Evolutionary conservation across 2,888 invertebrate species (phyloP).

Genomic region (Willowsia nigromaculata): DNA sequence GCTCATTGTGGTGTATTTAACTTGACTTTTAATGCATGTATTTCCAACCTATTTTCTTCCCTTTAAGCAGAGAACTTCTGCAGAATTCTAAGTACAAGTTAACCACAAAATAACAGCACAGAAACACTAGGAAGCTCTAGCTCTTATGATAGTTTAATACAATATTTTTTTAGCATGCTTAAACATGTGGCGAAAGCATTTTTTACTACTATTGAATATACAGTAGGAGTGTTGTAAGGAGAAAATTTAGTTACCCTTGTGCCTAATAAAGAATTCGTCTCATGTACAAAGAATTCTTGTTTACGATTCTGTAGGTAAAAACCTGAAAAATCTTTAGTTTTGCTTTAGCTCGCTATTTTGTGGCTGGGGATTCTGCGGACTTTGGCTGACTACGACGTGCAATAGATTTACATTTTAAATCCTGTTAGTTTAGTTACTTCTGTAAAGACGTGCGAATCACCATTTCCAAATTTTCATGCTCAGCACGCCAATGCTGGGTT

Average conservation of each 20-base stretch:
- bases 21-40: conserved; percentile 7
- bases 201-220: not conserved
- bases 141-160: not conserved
- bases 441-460: conserved; percentile 40
- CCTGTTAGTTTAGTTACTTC: conserved; percentile 35
- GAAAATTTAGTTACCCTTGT: conserved; percentile 43
- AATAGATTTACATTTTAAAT: conserved; percentile 56
- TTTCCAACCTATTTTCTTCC: conserved; percentile 5
- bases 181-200: not conserved
- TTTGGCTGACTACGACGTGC: not conserved
- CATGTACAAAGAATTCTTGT: conserved; percentile 59
- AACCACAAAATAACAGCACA: not conserved
- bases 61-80: not conserved
- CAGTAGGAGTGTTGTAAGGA: not conserved
- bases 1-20: not conserved
- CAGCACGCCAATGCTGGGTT: not conserved
- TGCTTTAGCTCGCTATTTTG: not conserved
- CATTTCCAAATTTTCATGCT: not conserved
- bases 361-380: not conserved
- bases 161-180: not conserved
- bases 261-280: conserved; percentile 54
- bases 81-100: not conserved
- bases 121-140: not conserved
- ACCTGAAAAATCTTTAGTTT: conserved; percentile 13
- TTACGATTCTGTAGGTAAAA: conserved; percentile 53